Evolutionary conservation across 2,888 invertebrate species (phyloP).

Genomic region (Caenorhabditis japonica): DNA sequence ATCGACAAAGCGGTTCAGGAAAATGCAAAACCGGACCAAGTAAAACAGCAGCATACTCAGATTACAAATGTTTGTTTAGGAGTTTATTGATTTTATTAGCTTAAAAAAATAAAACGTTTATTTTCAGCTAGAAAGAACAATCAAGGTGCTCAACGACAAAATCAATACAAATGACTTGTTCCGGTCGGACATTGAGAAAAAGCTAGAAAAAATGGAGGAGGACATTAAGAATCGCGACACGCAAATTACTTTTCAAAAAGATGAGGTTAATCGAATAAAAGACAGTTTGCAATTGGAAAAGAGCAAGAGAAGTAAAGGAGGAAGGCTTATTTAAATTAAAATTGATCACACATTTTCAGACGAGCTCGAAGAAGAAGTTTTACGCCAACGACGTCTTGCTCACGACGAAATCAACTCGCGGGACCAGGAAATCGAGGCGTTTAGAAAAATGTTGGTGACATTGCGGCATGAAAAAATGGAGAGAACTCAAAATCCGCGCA

Average conservation of each 20-base stretch:
- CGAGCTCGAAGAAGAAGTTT: constrained; percentile 44
- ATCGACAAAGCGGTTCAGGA: constrained; percentile 35
- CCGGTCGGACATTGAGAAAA: constrained; percentile 20
- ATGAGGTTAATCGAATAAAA: constrained; percentile 30
- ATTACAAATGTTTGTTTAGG: constrained; percentile 15
- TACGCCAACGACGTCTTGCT: constrained; percentile 29
- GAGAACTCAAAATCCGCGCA: constrained; percentile 20
- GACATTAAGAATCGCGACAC: constrained; percentile 16
- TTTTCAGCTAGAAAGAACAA: constrained; percentile 35
- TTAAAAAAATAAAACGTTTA: too few species aligned
- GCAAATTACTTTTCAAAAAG: constrained; percentile 11
- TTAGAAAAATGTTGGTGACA: constrained; percentile 46
- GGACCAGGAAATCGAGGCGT: constrained; percentile 49
- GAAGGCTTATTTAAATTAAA: not conserved
- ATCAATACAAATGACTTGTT: constrained; percentile 36
- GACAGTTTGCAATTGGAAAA: constrained; percentile 32
- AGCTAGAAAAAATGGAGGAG: constrained; percentile 15
- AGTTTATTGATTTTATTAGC: too few species aligned
- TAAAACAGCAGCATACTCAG: constrained; percentile 26
- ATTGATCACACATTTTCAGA: not conserved
- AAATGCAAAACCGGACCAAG: constrained; percentile 31
- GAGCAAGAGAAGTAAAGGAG: constrained; percentile 29
- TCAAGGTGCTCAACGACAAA: constrained; percentile 28
- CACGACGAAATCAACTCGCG: constrained; percentile 43
- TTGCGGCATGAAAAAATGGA: constrained; percentile 48